phyloP scores from a whole-genome alignment of 2,113 vertebrate species.

The Electrona antarctica region DNA sequence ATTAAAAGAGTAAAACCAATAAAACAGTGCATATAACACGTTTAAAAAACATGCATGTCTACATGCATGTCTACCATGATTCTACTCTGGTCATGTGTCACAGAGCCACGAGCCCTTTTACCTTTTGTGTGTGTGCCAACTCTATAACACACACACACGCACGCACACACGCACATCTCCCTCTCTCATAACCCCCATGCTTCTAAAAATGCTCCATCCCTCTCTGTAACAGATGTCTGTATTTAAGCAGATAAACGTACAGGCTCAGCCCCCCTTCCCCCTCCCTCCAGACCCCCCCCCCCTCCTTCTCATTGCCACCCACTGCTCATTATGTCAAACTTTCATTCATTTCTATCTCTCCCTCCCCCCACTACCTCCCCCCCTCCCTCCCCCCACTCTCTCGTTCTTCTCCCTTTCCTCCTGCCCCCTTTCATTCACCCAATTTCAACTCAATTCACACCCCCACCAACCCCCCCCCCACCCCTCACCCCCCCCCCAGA shows the following conservation, averaged over 20 bases:
- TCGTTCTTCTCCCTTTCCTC: slow-evolving; percentile 16
- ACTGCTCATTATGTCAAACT: slow-evolving; percentile 80
- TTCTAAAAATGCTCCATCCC: slow-evolving; percentile 48
- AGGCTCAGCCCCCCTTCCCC: slow-evolving; percentile 63
- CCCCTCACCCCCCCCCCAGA: slow-evolving; percentile 42
- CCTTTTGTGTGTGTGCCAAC: slow-evolving; percentile 31
- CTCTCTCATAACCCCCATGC: slow-evolving; percentile 19
- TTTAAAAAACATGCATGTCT: not conserved
- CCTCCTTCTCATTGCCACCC: slow-evolving; percentile 53
- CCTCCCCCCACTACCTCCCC: slow-evolving; percentile 30
- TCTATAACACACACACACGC: not conserved
- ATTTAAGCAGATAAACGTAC: slow-evolving; percentile 81
- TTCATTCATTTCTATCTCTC: slow-evolving; percentile 69
- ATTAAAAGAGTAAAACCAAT: too few species aligned
- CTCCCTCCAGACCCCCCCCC: slow-evolving; percentile 33
- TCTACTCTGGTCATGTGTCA: not conserved
- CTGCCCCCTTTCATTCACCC: slow-evolving; percentile 56
- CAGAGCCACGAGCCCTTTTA: slow-evolving; percentile 29
- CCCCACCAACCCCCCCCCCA: slow-evolving; percentile 41
- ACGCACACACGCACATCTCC: slow-evolving; percentile 4
- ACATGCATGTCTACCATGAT: not conserved
- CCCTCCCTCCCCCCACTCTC: slow-evolving; percentile 40
- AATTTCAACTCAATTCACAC: slow-evolving; percentile 76
- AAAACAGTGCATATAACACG: too few species aligned
- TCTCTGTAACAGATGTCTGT: slow-evolving; percentile 80